Base-by-base conservation (phyloP, 2,113 vertebrate species). In the Onychostruthus taczanowskii region DNA sequence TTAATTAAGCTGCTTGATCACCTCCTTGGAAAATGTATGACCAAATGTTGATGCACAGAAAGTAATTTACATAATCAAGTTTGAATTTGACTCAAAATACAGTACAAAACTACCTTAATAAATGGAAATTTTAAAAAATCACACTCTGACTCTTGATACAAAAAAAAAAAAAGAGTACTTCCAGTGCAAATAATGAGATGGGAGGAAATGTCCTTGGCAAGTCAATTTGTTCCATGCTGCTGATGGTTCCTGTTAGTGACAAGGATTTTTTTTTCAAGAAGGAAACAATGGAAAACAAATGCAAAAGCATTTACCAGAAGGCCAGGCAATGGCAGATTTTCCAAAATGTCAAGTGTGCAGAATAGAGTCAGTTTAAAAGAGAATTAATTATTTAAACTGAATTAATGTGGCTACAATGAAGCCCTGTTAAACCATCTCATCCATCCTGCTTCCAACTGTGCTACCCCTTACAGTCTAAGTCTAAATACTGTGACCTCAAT, bases 211-310 rank as follows among this genome's bases (percentile, higher is more conserved):
- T 95, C 90, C 94, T 93, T 97, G 96, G 94, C 94, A 92, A 97
- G 90, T 91, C 76, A 85, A 87, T 92, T 91, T 87, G 88, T 96
- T 96, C 91, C 74, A 64, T 80, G 89, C 89, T 84, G 83, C 73
- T 93, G 95, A 93, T 96, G 93, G 94, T 93, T 97, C 95, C 93
- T 96, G 90, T 92, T 95, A 94, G 94, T 53, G 80, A 87, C 84
- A 90, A 59, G 73, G 46, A 58, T 92, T 95, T 95, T 93, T 94
- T 95, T 95, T 95, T 96, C 84, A 92, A 92, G 93, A 77, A 68
- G 87, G 84, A 97, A 95, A 97, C 96, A 97, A 97, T 95, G 94
- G 94, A 84, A 96, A 97, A 95, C 96, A 98, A 97, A 96, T 97
- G 97, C 93, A 96, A 97, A 97, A 96, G 90, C 84, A 58, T 88